A percentile compares a stretch with the other conserved stretches of the same genome.
phyloP scores from a whole-genome alignment of 2,888 invertebrate species.

The Tortricodes alternella region DNA sequence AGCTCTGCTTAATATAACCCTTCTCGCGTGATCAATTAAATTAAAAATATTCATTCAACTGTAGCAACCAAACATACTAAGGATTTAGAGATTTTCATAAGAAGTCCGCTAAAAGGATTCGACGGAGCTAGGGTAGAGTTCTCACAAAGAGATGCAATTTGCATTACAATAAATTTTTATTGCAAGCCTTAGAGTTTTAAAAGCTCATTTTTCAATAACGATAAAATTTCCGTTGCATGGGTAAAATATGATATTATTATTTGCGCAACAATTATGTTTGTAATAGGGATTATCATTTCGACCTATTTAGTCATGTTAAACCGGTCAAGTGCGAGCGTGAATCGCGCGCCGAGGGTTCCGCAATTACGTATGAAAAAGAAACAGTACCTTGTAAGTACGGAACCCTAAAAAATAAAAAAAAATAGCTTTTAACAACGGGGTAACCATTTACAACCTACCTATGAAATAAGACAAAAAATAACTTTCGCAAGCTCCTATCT shows the following conservation, averaged over 20 bases:
- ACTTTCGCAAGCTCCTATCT: no score
- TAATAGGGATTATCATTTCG: neutral
- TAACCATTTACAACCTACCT: no score
- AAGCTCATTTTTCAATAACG: conserved; percentile 52
- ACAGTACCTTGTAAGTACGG: no score
- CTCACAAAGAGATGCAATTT: conserved; percentile 71
- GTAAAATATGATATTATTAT: conserved; percentile 35
- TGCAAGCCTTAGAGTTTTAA: conserved; percentile 58
- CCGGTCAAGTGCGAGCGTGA: no score
- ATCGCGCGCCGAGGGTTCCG: no score
- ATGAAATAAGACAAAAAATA: no score
- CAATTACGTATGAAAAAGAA: no score
- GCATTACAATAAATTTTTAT: conserved; percentile 76
- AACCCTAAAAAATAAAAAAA: no score
- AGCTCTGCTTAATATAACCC: no score
- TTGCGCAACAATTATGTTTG: conserved; percentile 11
- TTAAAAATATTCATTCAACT: no score
- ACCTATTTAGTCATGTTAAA: neutral
- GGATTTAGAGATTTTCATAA: conserved; percentile 40
- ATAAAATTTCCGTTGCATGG: conserved; percentile 38
- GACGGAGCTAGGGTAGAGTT: conserved; percentile 48
- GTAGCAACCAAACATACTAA: conserved; percentile 17
- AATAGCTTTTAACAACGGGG: no score
- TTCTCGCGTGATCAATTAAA: no score
- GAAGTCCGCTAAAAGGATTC: conserved; percentile 56